Evolutionary conservation across 2,888 invertebrate species (phyloP).

Genomic region (Gonocerus acuteangulatus): DNA sequence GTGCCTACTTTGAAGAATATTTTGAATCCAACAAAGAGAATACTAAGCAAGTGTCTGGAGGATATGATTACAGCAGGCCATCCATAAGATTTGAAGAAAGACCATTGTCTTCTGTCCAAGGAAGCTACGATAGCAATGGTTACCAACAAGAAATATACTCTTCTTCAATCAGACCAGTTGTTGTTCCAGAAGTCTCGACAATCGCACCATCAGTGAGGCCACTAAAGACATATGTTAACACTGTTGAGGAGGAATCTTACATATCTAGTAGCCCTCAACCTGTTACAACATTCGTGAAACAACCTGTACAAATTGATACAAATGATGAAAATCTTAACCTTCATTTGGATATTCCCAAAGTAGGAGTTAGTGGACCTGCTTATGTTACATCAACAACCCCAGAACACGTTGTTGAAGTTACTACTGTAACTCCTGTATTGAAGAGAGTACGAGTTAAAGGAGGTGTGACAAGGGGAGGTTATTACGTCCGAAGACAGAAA

Average conservation of each 20-base stretch:
- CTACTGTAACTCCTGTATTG: conserved; percentile 32
- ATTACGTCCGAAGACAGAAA: conserved; percentile 35
- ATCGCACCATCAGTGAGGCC: conserved; percentile 20
- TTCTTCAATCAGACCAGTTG: conserved; percentile 26
- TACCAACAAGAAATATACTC: conserved; percentile 7
- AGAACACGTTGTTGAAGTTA: conserved; percentile 29
- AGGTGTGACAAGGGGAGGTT: conserved; percentile 28
- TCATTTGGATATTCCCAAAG: conserved; percentile 32
- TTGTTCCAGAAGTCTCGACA: conserved; percentile 27
- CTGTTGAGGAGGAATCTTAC: conserved; percentile 34
- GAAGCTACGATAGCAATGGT: not conserved
- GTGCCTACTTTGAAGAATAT: conserved; percentile 33
- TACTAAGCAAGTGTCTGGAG: not conserved
- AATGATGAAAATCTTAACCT: conserved; percentile 31
- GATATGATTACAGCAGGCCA: conserved; percentile 24
- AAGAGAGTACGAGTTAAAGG: conserved; percentile 31
- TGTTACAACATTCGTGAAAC: conserved; percentile 11
- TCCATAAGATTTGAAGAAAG: conserved; percentile 23
- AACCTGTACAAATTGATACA: conserved; percentile 15
- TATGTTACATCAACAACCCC: conserved; percentile 26
- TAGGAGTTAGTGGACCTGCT: conserved; percentile 10
- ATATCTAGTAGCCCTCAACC: conserved; percentile 22
- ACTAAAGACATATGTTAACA: conserved; percentile 32
- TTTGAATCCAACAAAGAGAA: conserved; percentile 28
- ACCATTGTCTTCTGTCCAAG: not conserved